Conservation (phyloP, 2,888 invertebrate genomes). For the Perithous albicinctus region DNA sequence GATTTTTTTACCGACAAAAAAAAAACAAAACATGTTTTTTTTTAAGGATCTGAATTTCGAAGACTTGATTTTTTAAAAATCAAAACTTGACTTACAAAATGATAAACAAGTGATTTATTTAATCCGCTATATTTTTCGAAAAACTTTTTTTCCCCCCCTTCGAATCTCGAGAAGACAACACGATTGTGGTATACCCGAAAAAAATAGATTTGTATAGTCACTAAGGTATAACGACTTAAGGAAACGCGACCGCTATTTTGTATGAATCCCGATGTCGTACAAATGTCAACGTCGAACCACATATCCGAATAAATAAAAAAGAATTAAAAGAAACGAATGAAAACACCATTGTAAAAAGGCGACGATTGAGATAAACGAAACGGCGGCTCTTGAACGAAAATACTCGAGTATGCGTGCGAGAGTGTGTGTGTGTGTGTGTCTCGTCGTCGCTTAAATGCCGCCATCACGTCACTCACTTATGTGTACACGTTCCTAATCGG, state of each 20-base stretch:
- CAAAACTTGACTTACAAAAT: slow-evolving; percentile 6
- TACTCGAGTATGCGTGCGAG: slow-evolving; percentile 38
- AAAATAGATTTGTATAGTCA: slow-evolving; percentile 75
- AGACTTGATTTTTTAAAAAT: no score
- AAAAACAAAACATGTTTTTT: no score
- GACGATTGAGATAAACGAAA: slow-evolving; percentile 43
- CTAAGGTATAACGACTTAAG: slow-evolving; percentile 77
- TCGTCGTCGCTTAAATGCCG: slow-evolving; percentile 67
- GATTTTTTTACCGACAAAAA: no score
- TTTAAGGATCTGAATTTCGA: no score
- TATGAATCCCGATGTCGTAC: slow-evolving; percentile 83
- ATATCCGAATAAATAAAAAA: slow-evolving; percentile 73
- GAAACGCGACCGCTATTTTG: slow-evolving; percentile 82
- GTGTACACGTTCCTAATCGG: slow-evolving; percentile 83
- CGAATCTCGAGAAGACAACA: slow-evolving; percentile 68
- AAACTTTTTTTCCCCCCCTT: slow-evolving; percentile 4
- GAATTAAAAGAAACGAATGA: slow-evolving; percentile 48
- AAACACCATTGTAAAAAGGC: slow-evolving; percentile 56
- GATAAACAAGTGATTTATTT: neutral
- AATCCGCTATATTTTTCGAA: neutral
- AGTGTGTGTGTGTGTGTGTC: no score
- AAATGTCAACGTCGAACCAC: slow-evolving; percentile 81
- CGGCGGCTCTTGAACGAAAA: slow-evolving; percentile 35
- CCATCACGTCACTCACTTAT: slow-evolving; percentile 78
- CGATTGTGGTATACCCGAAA: slow-evolving; percentile 56